phyloP scores from a whole-genome alignment of 2,888 invertebrate species.

The Tupiocoris notatus region DNA sequence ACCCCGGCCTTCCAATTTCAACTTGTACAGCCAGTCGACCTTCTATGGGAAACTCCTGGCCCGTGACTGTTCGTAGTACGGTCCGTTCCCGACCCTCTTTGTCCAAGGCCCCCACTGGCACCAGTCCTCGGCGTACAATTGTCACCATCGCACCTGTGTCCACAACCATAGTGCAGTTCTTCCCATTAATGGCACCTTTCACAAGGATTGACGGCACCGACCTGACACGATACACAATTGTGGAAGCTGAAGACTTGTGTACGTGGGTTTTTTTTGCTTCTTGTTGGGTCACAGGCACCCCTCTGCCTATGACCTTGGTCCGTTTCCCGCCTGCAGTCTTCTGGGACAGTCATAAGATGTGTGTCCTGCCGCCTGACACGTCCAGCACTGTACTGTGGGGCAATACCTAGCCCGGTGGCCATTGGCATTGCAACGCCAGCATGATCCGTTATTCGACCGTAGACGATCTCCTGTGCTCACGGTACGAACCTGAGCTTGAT shows the following conservation, averaged over 20 bases:
- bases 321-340: not conserved
- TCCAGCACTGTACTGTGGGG: not conserved
- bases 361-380: not conserved
- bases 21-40: not conserved
- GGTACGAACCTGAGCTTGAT: not conserved
- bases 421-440: not conserved
- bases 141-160: not conserved
- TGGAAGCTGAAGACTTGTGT: not conserved
- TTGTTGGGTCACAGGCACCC: not conserved
- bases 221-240: not conserved
- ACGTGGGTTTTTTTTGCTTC: not conserved
- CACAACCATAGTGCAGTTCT: not conserved
- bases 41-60: not conserved
- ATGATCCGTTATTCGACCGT: too few species aligned
- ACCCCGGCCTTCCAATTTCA: not conserved
- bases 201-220: not conserved
- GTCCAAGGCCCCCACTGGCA: not conserved
- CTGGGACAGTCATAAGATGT: not conserved
- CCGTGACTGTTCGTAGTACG: not conserved
- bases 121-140: not conserved
- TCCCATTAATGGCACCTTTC: not conserved
- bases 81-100: not conserved
- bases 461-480: not conserved
- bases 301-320: not conserved
- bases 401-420: not conserved